Percentiles rank a stretch among this genome's conserved stretches.
Conservation (phyloP, 2,888 invertebrate genomes). For the Apamea crenata region DNA sequence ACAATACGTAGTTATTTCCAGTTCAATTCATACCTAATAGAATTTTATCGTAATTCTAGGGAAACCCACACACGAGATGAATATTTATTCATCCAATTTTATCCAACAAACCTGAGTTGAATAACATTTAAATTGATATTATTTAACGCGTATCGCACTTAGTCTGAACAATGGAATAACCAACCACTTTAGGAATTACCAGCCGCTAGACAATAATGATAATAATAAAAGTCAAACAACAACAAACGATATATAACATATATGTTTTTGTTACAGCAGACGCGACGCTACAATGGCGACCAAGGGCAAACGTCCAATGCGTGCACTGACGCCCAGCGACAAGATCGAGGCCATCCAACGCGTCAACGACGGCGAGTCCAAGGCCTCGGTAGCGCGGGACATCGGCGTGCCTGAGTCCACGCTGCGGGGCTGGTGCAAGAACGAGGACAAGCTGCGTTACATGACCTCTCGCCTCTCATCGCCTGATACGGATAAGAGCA, state of each 20-base stretch:
- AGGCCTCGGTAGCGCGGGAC: slow-evolving; percentile 96
- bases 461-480: slow-evolving; percentile 93
- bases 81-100: slow-evolving; percentile 22
- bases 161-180: slow-evolving; percentile 18
- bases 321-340: slow-evolving; percentile 94
- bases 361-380: slow-evolving; percentile 96
- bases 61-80: slow-evolving; percentile 17
- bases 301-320: slow-evolving; percentile 94
- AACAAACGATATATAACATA: slow-evolving; percentile 21
- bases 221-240: slow-evolving; percentile 22
- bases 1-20: slow-evolving; percentile 11
- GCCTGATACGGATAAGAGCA: slow-evolving; percentile 92
- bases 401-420: slow-evolving; percentile 97
- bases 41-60: slow-evolving; percentile 7
- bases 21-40: slow-evolving; percentile 7
- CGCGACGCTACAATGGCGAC: slow-evolving; percentile 90
- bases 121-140: slow-evolving; percentile 20
- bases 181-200: slow-evolving; percentile 35
- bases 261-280: slow-evolving; percentile 80
- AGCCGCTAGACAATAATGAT: slow-evolving; percentile 10
- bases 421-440: slow-evolving; percentile 96
- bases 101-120: slow-evolving; percentile 22
- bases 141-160: slow-evolving; percentile 2
- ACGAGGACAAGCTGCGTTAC: slow-evolving; percentile 93
- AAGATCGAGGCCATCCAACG: slow-evolving; percentile 95